Evolutionary conservation across 2,797 vertebrate species (phyloP).

Genomic region (Hippocampus kuda): DNA sequence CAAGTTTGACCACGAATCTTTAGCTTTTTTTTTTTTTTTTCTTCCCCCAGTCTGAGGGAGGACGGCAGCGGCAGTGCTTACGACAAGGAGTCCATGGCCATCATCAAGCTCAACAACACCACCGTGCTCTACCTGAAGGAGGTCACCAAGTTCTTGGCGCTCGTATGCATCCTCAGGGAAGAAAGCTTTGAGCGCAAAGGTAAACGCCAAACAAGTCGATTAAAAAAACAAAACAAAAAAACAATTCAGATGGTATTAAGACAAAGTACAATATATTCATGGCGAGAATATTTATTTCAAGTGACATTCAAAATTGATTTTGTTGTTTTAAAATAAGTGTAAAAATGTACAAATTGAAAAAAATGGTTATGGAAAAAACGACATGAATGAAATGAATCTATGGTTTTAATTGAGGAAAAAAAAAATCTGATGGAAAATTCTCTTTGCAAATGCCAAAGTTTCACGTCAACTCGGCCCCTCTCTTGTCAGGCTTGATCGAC

Average conservation of each 20-base stretch:
- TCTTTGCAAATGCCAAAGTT: no score
- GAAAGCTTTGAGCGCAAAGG: constrained; percentile 99
- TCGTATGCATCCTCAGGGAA: constrained; percentile 98
- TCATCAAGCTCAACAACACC: constrained; percentile 99
- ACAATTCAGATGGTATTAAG: no score
- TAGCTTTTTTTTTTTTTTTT: neutral
- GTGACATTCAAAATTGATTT: no score
- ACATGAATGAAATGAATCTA: no score
- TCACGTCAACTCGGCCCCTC: neutral
- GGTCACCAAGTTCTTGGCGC: constrained; percentile 97
- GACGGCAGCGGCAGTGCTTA: constrained; percentile 96
- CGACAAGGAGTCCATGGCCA: constrained; percentile 99
- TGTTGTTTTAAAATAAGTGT: no score
- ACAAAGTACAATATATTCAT: no score
- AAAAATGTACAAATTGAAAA: no score
- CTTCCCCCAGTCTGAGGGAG: constrained; percentile 78
- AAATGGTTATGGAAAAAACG: no score
- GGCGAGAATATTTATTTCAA: no score
- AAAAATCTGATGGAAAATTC: no score
- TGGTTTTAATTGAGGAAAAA: no score
- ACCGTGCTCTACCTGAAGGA: constrained; percentile 99
- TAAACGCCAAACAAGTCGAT: constrained; percentile 30
- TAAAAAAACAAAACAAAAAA: no score
- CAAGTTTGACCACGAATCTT: constrained; percentile 3
- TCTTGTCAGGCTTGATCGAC: constrained; percentile 87